Evolutionary conservation across 2,113 vertebrate genomes (phyloP), one percentile per base, ranked within the genome.

Genomic region (Passerina amoena): DNA sequence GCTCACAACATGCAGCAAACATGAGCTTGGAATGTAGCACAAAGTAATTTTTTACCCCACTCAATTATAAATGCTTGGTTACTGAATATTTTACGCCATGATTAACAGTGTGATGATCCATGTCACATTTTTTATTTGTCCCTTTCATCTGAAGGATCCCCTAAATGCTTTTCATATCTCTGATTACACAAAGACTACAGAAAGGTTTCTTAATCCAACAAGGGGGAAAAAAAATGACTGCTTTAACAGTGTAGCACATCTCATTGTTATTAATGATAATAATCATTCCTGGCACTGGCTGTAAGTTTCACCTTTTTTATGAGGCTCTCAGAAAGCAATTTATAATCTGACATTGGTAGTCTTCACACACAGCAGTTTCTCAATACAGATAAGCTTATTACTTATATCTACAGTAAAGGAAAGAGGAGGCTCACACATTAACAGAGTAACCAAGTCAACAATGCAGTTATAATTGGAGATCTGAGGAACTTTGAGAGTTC

Each of bases 311-410:
- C 64, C 35, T 48, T 60, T 92, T 90, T 87, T 82, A 73, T 86
- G 51, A 83, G 44, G 51, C 20, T 96, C 72, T 93, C 56, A 90
- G 76, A 90, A 96, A 90, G 60, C 79, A 91, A 76, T 96, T 97
- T 90, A 77, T 69, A 93, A 86, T 64, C 51, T 3, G 3, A 20
- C 66, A 53, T 73, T 93, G 51, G 30, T 63, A 90, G 68, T 50
- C 78, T 73, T 91, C 76, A 73, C 33, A 89, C 25, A 59, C 15
- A 80, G 50, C 31, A 50, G 17, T 78, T 76, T 65, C 60, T 60
- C 50, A 65, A 44, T 81, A 51, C 27, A 73, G 79, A 78, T 73
- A 88, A 90, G 50, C 17, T 82, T 92, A 42, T 80, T 60, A 47
- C 56, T 61, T 65, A 18, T 31, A 70, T 28, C 63, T 73, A n/a